Evolutionary conservation across 2,888 invertebrate species (phyloP), one percentile per base, ranked within the genome.

Genomic region (Synanthedon myopaeformis): DNA sequence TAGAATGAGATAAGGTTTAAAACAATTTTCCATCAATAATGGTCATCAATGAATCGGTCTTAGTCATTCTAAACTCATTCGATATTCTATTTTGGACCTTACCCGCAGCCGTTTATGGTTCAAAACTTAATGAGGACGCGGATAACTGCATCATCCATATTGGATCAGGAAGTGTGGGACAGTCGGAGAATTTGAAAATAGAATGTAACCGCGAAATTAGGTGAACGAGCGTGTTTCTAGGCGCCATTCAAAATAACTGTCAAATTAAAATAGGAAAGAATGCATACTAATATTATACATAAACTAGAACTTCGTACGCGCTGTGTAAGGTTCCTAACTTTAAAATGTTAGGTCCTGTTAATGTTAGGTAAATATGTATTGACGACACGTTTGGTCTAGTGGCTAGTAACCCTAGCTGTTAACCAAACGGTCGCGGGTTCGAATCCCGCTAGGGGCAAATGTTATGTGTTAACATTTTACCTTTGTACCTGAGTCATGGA

Each of bases 81-180:
- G 14, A 13, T 12, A 45, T 45, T 45, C 45, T 45, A 45, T 13
- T 13, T 12, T 45, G 45, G 8, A 45, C 45, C 45, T 45, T 45
- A 45, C 14, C 4, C 8, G 0, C 13, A 45, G 11, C 13, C 14
- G 14, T 45, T 45, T 13, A 45, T n/a, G n/a, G 6, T 45, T 45
- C 5, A n/a, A 45, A 45, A 13, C 45, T 8, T 13, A 45, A 13
- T n/a, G 45, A 13, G 45, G 45, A 13, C n/a, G n/a, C n/a, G 13
- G 13, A 42, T 42, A 42, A 42, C 42, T 42, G 42, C 45, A 45
- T 45, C 67, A 70, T 58, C 75, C 74, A 70, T 74, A 64, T 73
- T 76, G 69, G 62, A 69, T 71, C 71, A 77, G 79, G 79, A 79
- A 79, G 70, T 70, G 70, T 59, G 67, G 71, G 76, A 76, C 78